Evolutionary conservation across 2,888 invertebrate species (phyloP), one percentile per base, ranked within the genome.

Genomic region (Rhimphoctona megacephalus): DNA sequence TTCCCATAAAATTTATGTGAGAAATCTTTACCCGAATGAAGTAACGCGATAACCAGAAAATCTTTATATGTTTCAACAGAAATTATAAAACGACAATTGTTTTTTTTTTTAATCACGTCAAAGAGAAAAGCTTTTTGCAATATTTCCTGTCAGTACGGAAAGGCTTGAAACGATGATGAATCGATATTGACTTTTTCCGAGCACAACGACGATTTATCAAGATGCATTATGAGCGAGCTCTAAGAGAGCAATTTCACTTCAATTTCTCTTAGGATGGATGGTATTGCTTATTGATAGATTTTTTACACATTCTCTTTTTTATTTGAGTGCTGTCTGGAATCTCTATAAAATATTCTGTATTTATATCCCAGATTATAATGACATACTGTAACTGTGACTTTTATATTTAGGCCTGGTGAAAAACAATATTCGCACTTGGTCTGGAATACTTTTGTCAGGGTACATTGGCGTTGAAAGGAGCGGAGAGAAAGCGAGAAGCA

Each of bases 151-250:
- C 22, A 36, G 36, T 30, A 49, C 72, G 7, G 49, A 70, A 78
- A 81, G 72, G 73, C 33, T 74, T 81, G 52, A 76, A 74, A 70
- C 79, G 64, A 79, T 80, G 80, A 84, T 76, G 67, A 84, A 80
- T 74, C 84, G 83, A 84, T 80, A 61, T 80, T 80, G 79, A 72
- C 61, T 69, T 66, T 43, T 52, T 69, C 30, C 9, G 46, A 19
- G 36, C 52, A 49, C 14, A 33, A 25, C 25, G 66, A 57, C 76
- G 22, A 66, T 79, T 49, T 67, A 39, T 79, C 66, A 79, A 43
- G 67, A 77, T 22, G 52, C 66, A 17, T 61, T 64, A 77, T 72
- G 22, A 54, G 43, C 54, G 49, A 83, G 66, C 39, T 78, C 14
- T 43, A 39, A 69, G 36, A 46, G 57, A 72, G 39, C 39, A 83